Conservation (phyloP, 2,113 vertebrate species). For the Takifugu flavidus region DNA sequence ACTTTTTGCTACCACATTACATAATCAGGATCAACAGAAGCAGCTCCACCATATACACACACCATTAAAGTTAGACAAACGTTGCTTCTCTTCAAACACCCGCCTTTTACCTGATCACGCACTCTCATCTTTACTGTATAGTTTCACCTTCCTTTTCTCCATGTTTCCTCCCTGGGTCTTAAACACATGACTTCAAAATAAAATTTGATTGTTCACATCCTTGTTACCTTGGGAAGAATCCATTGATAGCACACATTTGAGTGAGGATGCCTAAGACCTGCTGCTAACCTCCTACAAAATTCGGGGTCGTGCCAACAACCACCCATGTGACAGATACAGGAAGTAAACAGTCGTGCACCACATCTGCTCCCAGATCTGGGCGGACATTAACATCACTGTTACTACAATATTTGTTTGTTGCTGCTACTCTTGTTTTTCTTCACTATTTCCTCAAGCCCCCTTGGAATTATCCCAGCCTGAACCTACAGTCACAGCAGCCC, state of each 20-base stretch:
- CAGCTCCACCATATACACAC: constrained; percentile 31
- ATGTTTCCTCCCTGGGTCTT: too few relatives aligned
- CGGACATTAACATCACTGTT: neutral
- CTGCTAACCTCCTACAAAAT: too few relatives aligned
- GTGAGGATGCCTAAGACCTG: too few relatives aligned
- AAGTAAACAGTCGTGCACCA: too few relatives aligned
- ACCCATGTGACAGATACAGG: too few relatives aligned
- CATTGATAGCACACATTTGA: too few relatives aligned
- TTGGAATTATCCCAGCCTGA: constrained; percentile 24
- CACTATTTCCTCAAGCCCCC: constrained; percentile 13
- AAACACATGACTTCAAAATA: too few relatives aligned
- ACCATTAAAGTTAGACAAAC: constrained; percentile 13
- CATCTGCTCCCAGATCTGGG: too few relatives aligned
- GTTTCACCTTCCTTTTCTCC: too few relatives aligned
- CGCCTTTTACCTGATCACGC: neutral
- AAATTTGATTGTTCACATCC: too few relatives aligned
- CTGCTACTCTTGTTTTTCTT: constrained; percentile 38
- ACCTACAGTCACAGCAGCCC: constrained; percentile 22
- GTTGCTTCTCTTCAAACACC: neutral
- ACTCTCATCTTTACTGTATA: neutral
- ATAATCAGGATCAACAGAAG: constrained; percentile 49
- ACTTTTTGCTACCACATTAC: constrained; percentile 42
- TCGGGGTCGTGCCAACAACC: too few relatives aligned
- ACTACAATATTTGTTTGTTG: constrained; percentile 14
- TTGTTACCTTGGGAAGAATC: too few relatives aligned